These are phyloP conservation scores for Scaptodrosophila latifasciaeformis DNA, from an alignment of 2,888 invertebrate genomes.

Conservation along the genomic window DNA sequence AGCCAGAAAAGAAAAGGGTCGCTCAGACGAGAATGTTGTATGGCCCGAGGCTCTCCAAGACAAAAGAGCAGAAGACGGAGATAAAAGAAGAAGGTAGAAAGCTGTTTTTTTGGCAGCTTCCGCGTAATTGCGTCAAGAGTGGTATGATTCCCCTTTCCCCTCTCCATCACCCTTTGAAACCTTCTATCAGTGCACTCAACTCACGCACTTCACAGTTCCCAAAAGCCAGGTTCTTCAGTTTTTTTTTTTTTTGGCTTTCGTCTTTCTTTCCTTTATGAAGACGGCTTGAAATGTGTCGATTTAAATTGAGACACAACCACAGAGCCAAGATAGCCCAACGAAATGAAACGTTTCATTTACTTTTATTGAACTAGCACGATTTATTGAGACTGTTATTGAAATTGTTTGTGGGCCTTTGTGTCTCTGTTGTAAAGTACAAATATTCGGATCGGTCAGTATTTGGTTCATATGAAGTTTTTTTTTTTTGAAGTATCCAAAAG, in stretches of 20 bases:
- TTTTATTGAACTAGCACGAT: conserved; percentile 59
- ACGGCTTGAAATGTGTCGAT: background rate
- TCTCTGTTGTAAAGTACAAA: background rate
- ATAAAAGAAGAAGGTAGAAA: conserved; percentile 24
- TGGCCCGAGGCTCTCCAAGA: background rate
- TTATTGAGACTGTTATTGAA: conserved; percentile 46
- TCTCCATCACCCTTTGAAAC: conserved; percentile 29
- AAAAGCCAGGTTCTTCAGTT: no score
- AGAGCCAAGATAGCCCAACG: conserved; percentile 29
- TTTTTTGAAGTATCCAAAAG: no score
- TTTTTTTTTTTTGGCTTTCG: no score
- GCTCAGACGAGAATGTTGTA: no score
- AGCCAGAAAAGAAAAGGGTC: conserved; percentile 23
- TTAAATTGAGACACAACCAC: conserved; percentile 57
- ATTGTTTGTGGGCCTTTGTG: conserved; percentile 15
- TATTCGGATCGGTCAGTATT: conserved; percentile 8
- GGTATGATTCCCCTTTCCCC: background rate
- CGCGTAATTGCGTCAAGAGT: conserved; percentile 42
- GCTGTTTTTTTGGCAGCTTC: conserved; percentile 33
- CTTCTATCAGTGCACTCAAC: conserved; percentile 52
- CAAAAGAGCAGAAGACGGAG: background rate
- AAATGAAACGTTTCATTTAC: conserved; percentile 46
- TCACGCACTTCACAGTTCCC: conserved; percentile 50
- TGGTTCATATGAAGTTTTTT: conserved; percentile 6
- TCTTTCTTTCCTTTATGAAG: no score